Conservation (phyloP, 2,113 vertebrate species). For the Cyprinus carpio region DNA sequence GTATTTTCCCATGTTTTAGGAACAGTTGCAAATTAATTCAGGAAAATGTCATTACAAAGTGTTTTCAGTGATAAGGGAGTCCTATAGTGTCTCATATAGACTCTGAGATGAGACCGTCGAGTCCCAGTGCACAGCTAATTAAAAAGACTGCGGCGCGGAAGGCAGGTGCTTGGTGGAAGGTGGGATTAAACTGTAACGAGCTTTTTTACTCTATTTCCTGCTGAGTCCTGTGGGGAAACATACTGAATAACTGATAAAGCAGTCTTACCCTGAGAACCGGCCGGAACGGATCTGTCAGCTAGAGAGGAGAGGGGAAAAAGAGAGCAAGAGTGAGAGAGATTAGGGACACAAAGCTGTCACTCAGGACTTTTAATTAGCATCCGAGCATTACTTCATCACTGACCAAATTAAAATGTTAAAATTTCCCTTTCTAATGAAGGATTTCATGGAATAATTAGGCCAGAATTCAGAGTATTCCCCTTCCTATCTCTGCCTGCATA, state of each 20-base stretch:
- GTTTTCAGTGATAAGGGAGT: conserved; percentile 11
- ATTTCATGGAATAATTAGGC: conserved; percentile 80
- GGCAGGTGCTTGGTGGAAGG: conserved; percentile 52
- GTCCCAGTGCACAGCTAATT: conserved; percentile 51
- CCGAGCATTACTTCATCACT: conserved; percentile 81
- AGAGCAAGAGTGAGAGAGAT: conserved; percentile 81
- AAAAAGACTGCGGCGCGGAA: conserved; percentile 51
- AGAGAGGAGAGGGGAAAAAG: conserved; percentile 81
- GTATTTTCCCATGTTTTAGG: neutral
- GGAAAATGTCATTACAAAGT: conserved; percentile 14
- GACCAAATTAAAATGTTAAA: conserved; percentile 81
- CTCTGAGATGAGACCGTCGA: neutral
- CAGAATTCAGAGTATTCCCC: conserved; percentile 50
- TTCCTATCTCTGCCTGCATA: conserved; percentile 43
- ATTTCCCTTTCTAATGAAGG: conserved; percentile 86
- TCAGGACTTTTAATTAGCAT: conserved; percentile 84
- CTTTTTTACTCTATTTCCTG: conserved; percentile 52
- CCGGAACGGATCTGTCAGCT: conserved; percentile 98
- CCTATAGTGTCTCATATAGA: conserved; percentile 24
- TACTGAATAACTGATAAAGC: conserved; percentile 61
- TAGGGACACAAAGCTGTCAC: conserved; percentile 84
- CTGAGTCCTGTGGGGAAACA: conserved; percentile 27
- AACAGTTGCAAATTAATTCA: conserved; percentile 1
- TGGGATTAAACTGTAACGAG: conserved; percentile 56
- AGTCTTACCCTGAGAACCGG: conserved; percentile 96